Evolutionary conservation across 2,797 vertebrate genomes (phyloP), one percentile per base, ranked within the genome.

Genomic region (Anniella stebbinsi): DNA sequence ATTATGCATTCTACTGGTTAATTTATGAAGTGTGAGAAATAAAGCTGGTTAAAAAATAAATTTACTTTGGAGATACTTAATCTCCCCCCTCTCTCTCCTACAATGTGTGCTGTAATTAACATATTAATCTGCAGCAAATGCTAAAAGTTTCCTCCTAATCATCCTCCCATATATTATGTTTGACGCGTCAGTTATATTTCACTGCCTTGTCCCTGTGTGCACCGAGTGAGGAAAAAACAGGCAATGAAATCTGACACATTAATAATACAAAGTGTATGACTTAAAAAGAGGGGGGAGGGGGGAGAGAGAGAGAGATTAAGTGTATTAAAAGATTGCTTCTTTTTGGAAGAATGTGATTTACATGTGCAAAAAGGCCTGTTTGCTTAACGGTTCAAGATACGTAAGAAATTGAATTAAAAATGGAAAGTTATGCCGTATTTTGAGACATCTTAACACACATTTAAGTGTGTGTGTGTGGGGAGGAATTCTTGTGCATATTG

Each of bases 81-180:
- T 97, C 92, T 97, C 41, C 13, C 92, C 96, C 41, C 13, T 60
- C 48, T 36, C 41, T 80, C 67, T 41, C 33, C 38, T n/a, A 94
- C 92, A 94, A 94, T 92, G 90, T 45, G 70, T 92, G 70, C 89
- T 77, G 17, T 94, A 96, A 97, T 97, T 96, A 97, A 95, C 94
- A 95, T 97, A 95, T 93, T 96, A 94, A 96, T 95, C 95, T 96
- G 91, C 93, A 95, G 94, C 89, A 95, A 97, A 96, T 92, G 83
- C 85, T 92, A 7, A 82, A 95, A 95, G 84, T 96, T 96, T 93
- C 91, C 93, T 94, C 86, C 87, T 94, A 96, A 95, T 97, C 84
- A 0, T 86, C 94, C 93, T 90, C 92, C 93, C 92, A 45, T 94
- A 92, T 85, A 88, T 94, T 95, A 92, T 54, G 57, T 88, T 94